phyloP scores from a whole-genome alignment of 2,797 vertebrate species.

The Sebastes dallii region DNA sequence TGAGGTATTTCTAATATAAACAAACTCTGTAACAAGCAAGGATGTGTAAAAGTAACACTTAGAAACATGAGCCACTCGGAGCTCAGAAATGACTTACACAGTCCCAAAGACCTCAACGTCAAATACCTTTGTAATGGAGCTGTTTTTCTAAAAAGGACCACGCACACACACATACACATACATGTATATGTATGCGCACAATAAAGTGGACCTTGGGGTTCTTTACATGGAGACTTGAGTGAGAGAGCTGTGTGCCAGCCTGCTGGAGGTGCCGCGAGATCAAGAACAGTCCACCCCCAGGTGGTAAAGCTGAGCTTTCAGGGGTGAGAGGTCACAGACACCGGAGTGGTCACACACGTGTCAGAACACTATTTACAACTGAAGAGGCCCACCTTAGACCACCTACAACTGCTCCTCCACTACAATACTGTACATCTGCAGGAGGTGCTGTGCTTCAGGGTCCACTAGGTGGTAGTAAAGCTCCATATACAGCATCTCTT shows the following conservation, averaged over 20 bases:
- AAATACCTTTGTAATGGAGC: constrained; percentile 57
- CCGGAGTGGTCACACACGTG: constrained; percentile 75
- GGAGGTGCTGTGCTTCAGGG: neutral
- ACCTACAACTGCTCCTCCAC: constrained; percentile 62
- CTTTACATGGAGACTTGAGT: constrained; percentile 48
- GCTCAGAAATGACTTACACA: constrained; percentile 33
- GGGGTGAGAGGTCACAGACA: constrained; percentile 67
- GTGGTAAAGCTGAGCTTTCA: constrained; percentile 72
- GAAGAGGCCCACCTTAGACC: constrained; percentile 72
- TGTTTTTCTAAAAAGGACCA: constrained; percentile 35
- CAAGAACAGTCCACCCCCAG: constrained; percentile 70
- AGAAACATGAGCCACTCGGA: constrained; percentile 36
- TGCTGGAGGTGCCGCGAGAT: constrained; percentile 69
- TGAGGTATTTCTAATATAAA: constrained; percentile 47
- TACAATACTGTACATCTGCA: constrained; percentile 10
- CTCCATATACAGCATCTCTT: neutral
- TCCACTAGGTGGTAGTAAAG: constrained; percentile 72
- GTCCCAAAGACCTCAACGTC: constrained; percentile 25
- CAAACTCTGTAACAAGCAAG: constrained; percentile 45
- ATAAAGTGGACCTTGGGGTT: constrained; percentile 43
- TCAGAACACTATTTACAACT: constrained; percentile 77
- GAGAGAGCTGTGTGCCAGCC: constrained; percentile 38
- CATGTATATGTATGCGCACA: neutral
- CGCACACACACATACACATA: neutral
- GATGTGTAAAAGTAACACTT: constrained; percentile 50